Conservation (phyloP, 2,797 vertebrate species). For the Phataginus tetradactyla region DNA sequence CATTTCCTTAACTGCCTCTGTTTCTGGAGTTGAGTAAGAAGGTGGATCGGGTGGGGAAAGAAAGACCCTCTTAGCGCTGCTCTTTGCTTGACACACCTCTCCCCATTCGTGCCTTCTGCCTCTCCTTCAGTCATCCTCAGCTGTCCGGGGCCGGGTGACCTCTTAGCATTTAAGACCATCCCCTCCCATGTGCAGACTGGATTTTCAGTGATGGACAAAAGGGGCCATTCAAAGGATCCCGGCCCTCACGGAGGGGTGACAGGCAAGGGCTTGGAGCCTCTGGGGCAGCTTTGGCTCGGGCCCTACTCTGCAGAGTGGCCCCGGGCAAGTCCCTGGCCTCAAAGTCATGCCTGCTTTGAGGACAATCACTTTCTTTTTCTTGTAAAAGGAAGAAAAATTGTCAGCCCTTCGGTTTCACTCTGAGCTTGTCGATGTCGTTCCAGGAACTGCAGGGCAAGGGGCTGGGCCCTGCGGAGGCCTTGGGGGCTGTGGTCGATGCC, state of each 20-base stretch:
- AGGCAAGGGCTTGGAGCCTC: not conserved
- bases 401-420: constrained; percentile 54
- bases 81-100: not conserved
- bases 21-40: not conserved
- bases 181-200: not conserved
- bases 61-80: not conserved
- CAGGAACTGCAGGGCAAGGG: constrained; percentile 70
- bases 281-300: not conserved
- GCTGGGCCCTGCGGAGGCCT: not conserved
- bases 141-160: not conserved
- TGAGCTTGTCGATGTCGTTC: constrained; percentile 70
- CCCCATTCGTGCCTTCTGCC: not conserved
- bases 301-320: not conserved
- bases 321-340: constrained; percentile 5
- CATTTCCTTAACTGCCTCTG: not conserved
- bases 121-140: too few relatives aligned
- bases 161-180: not conserved
- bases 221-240: not conserved
- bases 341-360: not conserved
- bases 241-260: not conserved
- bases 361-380: constrained; percentile 79
- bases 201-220: not conserved
- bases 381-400: constrained; percentile 63
- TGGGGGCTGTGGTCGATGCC: constrained; percentile 23
- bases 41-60: not conserved